Percentiles rank a stretch among this genome's conserved stretches.
These are phyloP conservation scores for Caerostris darwini DNA, from an alignment of 1,140 invertebrate species.

Conservation along the genomic window DNA sequence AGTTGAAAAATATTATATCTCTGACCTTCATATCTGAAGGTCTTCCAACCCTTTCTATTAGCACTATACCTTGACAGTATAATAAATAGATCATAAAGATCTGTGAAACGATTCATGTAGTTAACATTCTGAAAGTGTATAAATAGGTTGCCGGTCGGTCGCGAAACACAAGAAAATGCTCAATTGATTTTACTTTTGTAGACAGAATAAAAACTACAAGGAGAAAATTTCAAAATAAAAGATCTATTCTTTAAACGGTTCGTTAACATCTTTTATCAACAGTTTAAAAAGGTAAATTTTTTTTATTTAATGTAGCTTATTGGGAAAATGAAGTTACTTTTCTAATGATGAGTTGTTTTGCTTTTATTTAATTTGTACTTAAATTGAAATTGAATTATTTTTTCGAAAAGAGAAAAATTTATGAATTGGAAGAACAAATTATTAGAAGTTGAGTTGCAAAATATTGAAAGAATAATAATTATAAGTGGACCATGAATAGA, in stretches of 20 bases:
- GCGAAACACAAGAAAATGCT: constrained; percentile 5
- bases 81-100: constrained; percentile 4
- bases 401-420: background rate
- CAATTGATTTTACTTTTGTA: constrained; percentile 12
- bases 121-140: background rate
- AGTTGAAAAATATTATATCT: background rate
- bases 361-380: background rate
- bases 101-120: background rate
- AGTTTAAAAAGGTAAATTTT: background rate
- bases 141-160: background rate
- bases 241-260: background rate
- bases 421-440: too few relatives aligned
- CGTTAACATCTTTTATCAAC: constrained; percentile 2
- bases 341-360: background rate
- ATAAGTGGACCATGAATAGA: too few relatives aligned
- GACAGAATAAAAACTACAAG: constrained; percentile 3
- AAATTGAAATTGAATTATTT: background rate
- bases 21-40: constrained; percentile 29
- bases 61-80: background rate
- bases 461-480: too few relatives aligned
- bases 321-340: background rate
- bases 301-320: background rate
- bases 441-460: too few relatives aligned
- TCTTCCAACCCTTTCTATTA: background rate
- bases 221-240: background rate